Evolutionary conservation across 2,113 vertebrate genomes (phyloP).

Genomic region (Glaucidium brasilianum): DNA sequence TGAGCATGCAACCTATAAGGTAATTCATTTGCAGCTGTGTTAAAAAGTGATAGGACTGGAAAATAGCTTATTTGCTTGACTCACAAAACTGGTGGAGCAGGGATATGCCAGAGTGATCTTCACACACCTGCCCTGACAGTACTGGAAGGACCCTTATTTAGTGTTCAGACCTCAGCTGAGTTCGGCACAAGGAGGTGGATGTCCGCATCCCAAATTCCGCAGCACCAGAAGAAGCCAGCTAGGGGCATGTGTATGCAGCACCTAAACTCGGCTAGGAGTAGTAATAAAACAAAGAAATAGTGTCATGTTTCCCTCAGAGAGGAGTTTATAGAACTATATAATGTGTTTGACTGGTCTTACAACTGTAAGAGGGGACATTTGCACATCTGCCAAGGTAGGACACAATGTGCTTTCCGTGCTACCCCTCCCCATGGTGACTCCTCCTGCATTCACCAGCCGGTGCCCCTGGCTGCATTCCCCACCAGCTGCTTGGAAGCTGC

Average conservation of each 20-base stretch:
- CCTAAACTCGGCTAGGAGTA: neutral
- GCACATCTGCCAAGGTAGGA: neutral
- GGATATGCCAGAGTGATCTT: neutral
- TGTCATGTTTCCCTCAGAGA: neutral
- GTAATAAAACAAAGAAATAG: neutral
- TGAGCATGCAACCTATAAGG: neutral
- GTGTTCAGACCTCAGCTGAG: neutral
- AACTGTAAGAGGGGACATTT: neutral
- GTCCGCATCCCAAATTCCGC: neutral
- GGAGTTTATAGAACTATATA: neutral
- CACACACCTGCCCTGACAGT: neutral
- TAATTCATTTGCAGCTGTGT: neutral
- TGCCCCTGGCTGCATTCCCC: neutral
- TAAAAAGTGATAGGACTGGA: neutral
- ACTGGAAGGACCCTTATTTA: neutral
- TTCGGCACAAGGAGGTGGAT: neutral
- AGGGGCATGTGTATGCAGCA: neutral
- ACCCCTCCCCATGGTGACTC: neutral
- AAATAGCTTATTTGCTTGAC: neutral
- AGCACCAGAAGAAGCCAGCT: neutral
- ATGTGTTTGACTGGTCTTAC: neutral
- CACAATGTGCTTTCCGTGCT: neutral
- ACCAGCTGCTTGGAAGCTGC: neutral
- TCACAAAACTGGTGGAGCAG: neutral
- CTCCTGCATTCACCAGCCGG: neutral